A percentile compares a stretch with the other conserved stretches of the same genome.
Conservation (phyloP, 2,888 invertebrate genomes). For the Clitarchus hookeri region DNA sequence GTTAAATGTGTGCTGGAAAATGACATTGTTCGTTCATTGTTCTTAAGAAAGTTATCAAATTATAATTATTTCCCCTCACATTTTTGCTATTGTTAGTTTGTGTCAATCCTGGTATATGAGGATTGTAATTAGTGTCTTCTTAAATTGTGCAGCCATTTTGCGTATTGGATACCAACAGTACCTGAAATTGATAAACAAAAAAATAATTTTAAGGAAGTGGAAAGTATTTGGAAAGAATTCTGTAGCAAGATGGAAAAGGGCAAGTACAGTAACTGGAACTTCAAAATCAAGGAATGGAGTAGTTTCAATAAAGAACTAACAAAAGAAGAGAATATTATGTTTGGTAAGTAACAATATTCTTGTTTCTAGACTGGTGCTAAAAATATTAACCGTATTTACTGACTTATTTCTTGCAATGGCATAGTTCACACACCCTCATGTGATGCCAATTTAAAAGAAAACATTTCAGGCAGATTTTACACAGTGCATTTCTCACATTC, state of each 20-base stretch:
- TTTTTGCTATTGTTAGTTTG: no score
- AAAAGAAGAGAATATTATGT: background rate
- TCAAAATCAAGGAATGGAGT: background rate
- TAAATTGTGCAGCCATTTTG: background rate
- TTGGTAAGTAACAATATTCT: background rate
- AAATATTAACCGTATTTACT: no score
- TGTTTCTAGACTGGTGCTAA: background rate
- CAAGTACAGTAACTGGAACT: background rate
- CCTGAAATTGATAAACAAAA: background rate
- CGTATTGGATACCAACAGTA: background rate
- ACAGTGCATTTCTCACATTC: no score
- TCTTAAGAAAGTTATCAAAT: no score
- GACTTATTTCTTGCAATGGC: no score
- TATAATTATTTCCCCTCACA: no score
- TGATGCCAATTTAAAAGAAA: no score
- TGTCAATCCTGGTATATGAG: no score
- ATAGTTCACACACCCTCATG: no score
- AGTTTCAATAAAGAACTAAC: background rate
- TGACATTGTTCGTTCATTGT: no score
- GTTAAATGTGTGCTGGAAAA: no score
- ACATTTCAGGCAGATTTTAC: no score
- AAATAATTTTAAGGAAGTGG: background rate
- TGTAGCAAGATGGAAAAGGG: background rate
- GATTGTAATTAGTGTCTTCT: background rate
- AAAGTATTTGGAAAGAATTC: background rate